Base-by-base conservation (phyloP, 2,113 vertebrate species). In the Ciconia stormi region DNA sequence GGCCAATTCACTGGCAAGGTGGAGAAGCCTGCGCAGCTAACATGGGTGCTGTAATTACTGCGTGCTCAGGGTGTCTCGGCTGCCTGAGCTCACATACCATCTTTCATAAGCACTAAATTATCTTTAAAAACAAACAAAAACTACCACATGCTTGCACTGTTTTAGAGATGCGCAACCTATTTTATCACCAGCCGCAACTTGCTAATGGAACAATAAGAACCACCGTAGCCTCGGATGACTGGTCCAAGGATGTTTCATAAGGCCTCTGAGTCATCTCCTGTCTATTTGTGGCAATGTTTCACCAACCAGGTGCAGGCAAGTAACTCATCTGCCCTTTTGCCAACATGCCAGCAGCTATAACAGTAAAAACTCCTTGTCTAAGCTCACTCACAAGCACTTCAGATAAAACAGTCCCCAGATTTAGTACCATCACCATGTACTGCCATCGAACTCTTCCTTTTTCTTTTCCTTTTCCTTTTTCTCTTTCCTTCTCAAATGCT, bases 151-250 rank as follows among this genome's bases (percentile, higher is more conserved):
- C 76, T 95, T 79, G 46, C 65, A 53, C 79, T 22, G 7, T 87
- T 90, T 89, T 78, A 69, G 61, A 67, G 59, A 50, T 0, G 7
- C 0, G 0, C 47, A 79, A 9, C 38, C 34, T 79, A 26, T 80
- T 84, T 87, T 89, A 78, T 89, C 80, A 89, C 72, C 77, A 94
- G 96, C 93, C 72, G 40, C 21, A 82, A 89, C 62, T 93, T 89
- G 90, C 80, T 94, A 52, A 69, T 85, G 88, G 92, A 95, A 82
- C 92, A 94, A 76, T 32, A 27, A 80, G 76, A 94, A 38, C 76
- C 82, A 58, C 44, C 8, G 13, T 13, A 77, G 58, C 62, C 53
- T 55, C 0, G 1, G 73, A 49, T 90, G 82, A 61, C 56, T 74
- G 91, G 20, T 70, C 82, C 1, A 12, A 67, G 55, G 61, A 34